Percentiles rank a stretch among this genome's conserved stretches.
These are phyloP conservation scores for Parascotia fuliginaria DNA, from an alignment of 2,888 invertebrate species.

Conservation along the genomic window DNA sequence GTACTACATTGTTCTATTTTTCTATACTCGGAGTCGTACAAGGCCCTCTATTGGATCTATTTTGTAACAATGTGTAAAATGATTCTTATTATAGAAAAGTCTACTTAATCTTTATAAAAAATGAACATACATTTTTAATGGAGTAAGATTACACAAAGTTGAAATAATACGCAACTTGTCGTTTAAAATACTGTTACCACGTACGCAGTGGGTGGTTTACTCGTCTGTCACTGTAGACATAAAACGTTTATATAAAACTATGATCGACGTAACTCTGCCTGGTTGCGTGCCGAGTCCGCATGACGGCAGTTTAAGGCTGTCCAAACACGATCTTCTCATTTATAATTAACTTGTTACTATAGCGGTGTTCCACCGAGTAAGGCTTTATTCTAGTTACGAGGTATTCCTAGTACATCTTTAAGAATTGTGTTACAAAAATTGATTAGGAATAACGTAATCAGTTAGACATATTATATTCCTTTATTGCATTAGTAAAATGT, in stretches of 20 bases:
- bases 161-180: no score
- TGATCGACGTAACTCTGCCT: slow-evolving; percentile 1
- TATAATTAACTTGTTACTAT: slow-evolving; percentile 47
- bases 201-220: no score
- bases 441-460: neutral
- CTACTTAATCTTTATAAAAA: no score
- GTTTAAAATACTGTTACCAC: no score
- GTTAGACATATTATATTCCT: neutral
- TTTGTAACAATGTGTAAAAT: no score
- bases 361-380: slow-evolving; percentile 25
- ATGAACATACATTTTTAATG: no score
- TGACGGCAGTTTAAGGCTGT: slow-evolving; percentile 37
- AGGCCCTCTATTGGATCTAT: no score
- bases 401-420: slow-evolving; percentile 1
- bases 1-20: no score
- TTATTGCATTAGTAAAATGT: neutral
- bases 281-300: slow-evolving; percentile 34
- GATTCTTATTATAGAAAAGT: no score
- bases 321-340: slow-evolving; percentile 42
- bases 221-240: no score
- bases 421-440: neutral
- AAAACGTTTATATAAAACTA: slow-evolving; percentile 9
- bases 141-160: no score
- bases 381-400: slow-evolving; percentile 29
- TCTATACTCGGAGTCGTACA: no score